phyloP scores from a whole-genome alignment of 1,140 invertebrate genomes.

The Spodoptera litura region DNA sequence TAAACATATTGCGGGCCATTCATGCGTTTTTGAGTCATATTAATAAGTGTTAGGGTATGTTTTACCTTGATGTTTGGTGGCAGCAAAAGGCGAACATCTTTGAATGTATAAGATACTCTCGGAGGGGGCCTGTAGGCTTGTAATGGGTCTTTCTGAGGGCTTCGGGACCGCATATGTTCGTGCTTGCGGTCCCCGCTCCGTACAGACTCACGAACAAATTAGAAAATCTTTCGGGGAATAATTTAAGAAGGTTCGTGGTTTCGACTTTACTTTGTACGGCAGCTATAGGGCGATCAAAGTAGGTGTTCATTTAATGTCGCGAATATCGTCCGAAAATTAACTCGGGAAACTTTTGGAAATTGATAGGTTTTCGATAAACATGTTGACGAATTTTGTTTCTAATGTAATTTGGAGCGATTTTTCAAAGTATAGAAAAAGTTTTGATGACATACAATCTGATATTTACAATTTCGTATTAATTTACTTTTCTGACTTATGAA shows the following conservation, averaged over 20 bases:
- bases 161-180: slow-evolving; percentile 63
- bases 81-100: slow-evolving; percentile 62
- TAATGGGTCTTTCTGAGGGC: slow-evolving; percentile 65
- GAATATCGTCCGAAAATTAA: slow-evolving; percentile 2
- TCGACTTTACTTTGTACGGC: slow-evolving; percentile 74
- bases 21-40: slow-evolving; percentile 67
- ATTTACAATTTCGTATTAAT: too few species aligned
- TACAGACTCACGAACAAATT: slow-evolving; percentile 79
- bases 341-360: slow-evolving; percentile 1
- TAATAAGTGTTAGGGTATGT: slow-evolving; percentile 70
- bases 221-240: slow-evolving; percentile 85
- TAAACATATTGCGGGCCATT: slow-evolving; percentile 59
- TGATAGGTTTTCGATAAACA: background rate
- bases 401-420: too few species aligned
- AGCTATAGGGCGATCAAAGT: slow-evolving; percentile 70
- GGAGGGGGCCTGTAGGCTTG: slow-evolving; percentile 67
- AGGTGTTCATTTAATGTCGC: slow-evolving; percentile 68
- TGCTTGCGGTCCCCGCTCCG: slow-evolving; percentile 63
- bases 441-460: too few species aligned
- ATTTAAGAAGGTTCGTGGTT: slow-evolving; percentile 81
- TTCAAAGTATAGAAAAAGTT: too few species aligned
- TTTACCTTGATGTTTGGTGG: slow-evolving; percentile 57
- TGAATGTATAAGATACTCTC: slow-evolving; percentile 68
- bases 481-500: too few species aligned
- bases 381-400: background rate